Base-by-base conservation (phyloP, 2,888 invertebrate genomes). In the Galerucella nymphaeae region DNA sequence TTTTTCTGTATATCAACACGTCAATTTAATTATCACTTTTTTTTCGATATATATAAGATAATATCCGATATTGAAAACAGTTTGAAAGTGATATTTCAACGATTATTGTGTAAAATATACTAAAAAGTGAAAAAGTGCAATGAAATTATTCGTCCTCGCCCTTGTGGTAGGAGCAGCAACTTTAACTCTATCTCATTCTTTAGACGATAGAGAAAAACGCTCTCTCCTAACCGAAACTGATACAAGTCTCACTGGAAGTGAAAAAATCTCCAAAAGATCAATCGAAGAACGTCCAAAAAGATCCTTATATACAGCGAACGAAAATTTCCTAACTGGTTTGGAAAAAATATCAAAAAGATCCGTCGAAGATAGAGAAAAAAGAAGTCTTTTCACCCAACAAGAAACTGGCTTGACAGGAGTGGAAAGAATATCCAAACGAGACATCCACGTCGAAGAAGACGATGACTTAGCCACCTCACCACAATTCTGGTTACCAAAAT, bases 351-450 rank as follows among this genome's bases (percentile, higher is more conserved):
- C 76, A 1, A 76, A 70, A 61, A 65, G 72, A 18, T 65, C 72
- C 2, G 53, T 42, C n/a, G 66, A 66, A 14, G 11, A 61, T 30
- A 59, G 71, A 50, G 42, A 18, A 30, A 71, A 69, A 18, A 64
- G 74, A 20, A 71, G 70, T 18, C 58, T 76, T n/a, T 72, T 70
- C 41, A 74, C 72, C 9, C 62, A 74, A 55, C 30, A 18, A 14
- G 67, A 61, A 10, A 66, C 67, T 13, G 41, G 59, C 3, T 45
- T 76, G 42, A 74, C 76, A 20, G 76, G 76, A 1, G 42, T 74
- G 11, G 77, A 77, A 64, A 77, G 64, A 57, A 76, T 77, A 18
- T 76, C 76, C 41, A 77, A 77, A 30, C 58, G 77, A 18, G 72
- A 75, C 20, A 42, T 65, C 1, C 45, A 14, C 45, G 61, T 70